phyloP scores from a whole-genome alignment of 2,797 vertebrate species.

The Eutrigla gurnardus region DNA sequence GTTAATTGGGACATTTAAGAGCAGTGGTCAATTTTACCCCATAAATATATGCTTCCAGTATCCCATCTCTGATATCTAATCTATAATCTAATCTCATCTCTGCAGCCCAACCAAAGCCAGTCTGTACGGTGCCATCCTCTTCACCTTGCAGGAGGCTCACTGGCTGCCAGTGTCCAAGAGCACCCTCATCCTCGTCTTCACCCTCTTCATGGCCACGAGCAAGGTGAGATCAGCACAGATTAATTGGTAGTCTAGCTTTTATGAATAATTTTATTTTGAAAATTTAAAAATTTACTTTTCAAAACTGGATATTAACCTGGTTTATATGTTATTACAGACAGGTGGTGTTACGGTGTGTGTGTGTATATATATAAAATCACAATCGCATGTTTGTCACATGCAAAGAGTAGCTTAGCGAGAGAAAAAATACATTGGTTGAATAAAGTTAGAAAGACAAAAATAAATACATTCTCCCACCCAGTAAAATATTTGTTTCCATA shows the following conservation, averaged over 20 bases:
- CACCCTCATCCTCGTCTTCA: conserved; percentile 93
- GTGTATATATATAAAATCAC: too few relatives aligned
- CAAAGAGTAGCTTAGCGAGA: neutral
- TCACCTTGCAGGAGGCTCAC: conserved; percentile 93
- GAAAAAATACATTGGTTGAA: neutral
- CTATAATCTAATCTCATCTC: conserved; percentile 2
- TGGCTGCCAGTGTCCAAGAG: conserved; percentile 93
- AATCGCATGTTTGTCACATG: neutral
- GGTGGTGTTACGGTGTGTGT: too few relatives aligned
- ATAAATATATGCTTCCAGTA: neutral
- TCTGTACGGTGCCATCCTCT: conserved; percentile 94
- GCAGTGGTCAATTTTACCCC: neutral
- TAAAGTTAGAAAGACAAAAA: neutral
- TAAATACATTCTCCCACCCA: neutral
- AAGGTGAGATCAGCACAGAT: conserved; percentile 84
- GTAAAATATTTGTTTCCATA: conserved; percentile 2
- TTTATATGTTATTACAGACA: too few relatives aligned
- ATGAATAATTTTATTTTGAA: too few relatives aligned
- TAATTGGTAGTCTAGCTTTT: too few relatives aligned
- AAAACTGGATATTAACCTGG: too few relatives aligned
- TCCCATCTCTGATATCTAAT: neutral
- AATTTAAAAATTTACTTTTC: too few relatives aligned
- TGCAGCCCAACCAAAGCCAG: conserved; percentile 97
- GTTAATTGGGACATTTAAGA: too few relatives aligned
- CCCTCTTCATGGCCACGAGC: conserved; percentile 94